Evolutionary conservation across 2,797 vertebrate genomes (phyloP), one percentile per base, ranked within the genome.

Genomic region (Paratrypauchen microcephalus): DNA sequence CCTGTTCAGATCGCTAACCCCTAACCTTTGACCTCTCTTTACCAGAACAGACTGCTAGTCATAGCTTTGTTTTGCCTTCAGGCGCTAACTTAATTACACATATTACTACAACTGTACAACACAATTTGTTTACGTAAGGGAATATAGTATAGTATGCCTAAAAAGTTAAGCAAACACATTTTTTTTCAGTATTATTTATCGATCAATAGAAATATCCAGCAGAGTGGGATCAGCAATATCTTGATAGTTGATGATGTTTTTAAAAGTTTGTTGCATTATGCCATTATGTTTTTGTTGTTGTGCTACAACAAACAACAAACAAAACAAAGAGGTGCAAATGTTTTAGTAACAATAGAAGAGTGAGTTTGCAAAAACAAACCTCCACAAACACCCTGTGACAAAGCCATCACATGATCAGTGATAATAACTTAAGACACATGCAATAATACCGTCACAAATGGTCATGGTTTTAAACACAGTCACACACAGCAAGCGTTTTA

Each of bases 1-100:
- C 76, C 84, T 83, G 82, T 82, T 85, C 70, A 77, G 84, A 75
- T 73, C 74, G 30, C 68, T 76, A 80, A 89, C 83, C 86, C 74
- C 39, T 74, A 76, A 87, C 83, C 87, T 84, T 60, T 79, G 78
- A 83, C 81, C 82, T 79, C 70, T 68, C 59, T 71, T 50, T 57
- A 65, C 72, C 77, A 75, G 74, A 80, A 68, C 78, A 83, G 77
- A 79, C 65, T 16, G 76, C 70, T 66, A 18, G 72, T 73, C 68
- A 61, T 65, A 77, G 65, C 74, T 52, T 9, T 7, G 48, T 57
- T 60, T 67, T 56, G 41, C 45, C 45, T 57, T 2, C 19, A 1
- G 6, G 62, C 69, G 63, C 65, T 16, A 66, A 58, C 19, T 71
- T 86, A 74, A 78, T 73, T 41, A 65, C 32, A 39, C 15, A 65